Conservation (phyloP, 2,797 vertebrate species). For the Taenioides sp. region DNA sequence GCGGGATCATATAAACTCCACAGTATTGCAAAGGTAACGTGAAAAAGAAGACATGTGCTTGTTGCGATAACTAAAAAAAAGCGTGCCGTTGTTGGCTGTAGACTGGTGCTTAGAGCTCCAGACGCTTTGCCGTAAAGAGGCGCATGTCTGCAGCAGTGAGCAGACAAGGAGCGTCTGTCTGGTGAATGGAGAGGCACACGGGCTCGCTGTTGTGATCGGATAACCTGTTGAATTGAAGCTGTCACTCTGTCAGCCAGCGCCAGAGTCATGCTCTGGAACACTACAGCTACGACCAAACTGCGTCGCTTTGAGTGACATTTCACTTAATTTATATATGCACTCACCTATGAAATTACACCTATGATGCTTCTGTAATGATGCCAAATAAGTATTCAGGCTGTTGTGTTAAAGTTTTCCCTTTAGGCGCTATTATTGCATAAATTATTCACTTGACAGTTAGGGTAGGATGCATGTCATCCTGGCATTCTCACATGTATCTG, state of each 20-base stretch:
- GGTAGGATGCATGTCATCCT: not conserved
- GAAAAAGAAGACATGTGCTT: slow-evolving; percentile 17
- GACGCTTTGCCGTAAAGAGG: slow-evolving; percentile 45
- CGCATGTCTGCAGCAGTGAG: slow-evolving; percentile 64
- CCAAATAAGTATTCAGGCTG: not conserved
- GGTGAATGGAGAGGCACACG: slow-evolving; percentile 57
- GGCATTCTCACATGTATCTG: slow-evolving; percentile 10
- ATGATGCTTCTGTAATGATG: not conserved
- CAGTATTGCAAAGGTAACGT: slow-evolving; percentile 85
- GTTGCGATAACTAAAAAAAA: slow-evolving; percentile 4
- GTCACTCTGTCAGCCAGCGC: slow-evolving; percentile 62
- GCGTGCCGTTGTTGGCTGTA: not conserved
- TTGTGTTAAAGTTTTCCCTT: not conserved
- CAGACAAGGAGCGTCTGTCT: slow-evolving; percentile 69
- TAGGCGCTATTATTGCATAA: not conserved
- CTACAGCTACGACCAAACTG: slow-evolving; percentile 18
- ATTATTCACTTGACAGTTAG: not conserved
- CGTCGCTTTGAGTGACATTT: slow-evolving; percentile 5
- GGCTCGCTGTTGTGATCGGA: slow-evolving; percentile 72
- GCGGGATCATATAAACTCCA: slow-evolving; percentile 79
- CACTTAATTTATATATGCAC: not conserved
- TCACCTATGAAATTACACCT: not conserved
- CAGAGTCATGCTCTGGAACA: slow-evolving; percentile 30
- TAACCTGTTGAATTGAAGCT: slow-evolving; percentile 88
- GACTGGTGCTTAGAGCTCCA: slow-evolving; percentile 16